phyloP scores from a whole-genome alignment of 2,888 invertebrate species.

The Ryuthela nishihirai region DNA sequence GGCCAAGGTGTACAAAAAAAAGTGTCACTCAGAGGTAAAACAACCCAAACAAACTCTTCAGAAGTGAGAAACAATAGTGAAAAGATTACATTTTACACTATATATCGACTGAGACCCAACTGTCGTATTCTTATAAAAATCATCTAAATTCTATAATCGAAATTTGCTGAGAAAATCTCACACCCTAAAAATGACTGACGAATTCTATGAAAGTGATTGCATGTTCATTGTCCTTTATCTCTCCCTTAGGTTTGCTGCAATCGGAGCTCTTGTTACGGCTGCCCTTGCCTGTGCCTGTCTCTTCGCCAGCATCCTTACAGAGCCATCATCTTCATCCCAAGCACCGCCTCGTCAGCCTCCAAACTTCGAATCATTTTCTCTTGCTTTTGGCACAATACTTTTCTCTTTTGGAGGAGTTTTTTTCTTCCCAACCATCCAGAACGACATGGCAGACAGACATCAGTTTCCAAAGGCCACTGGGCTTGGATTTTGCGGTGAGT shows the following conservation, averaged over 20 bases:
- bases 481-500: constrained; percentile 64
- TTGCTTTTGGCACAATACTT: constrained; percentile 66
- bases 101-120: no score
- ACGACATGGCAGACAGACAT: constrained; percentile 77
- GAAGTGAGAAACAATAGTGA: no score
- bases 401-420: constrained; percentile 71
- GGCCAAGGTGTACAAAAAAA: no score
- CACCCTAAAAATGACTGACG: no score
- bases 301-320: constrained; percentile 60
- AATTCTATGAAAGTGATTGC: no score
- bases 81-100: no score
- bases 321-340: no score
- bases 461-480: constrained; percentile 69
- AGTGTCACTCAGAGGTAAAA: no score
- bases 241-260: constrained; percentile 59
- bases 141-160: no score
- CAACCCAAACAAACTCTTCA: no score
- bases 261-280: constrained; percentile 62
- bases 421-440: constrained; percentile 78
- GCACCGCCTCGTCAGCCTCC: constrained; percentile 53
- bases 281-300: constrained; percentile 61
- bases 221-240: not conserved
- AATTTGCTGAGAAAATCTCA: no score
- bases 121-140: no score
- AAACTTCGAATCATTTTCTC: constrained; percentile 62